Evolutionary conservation across 2,797 vertebrate genomes (phyloP).

Genomic region (Cetoscarus ocellatus): DNA sequence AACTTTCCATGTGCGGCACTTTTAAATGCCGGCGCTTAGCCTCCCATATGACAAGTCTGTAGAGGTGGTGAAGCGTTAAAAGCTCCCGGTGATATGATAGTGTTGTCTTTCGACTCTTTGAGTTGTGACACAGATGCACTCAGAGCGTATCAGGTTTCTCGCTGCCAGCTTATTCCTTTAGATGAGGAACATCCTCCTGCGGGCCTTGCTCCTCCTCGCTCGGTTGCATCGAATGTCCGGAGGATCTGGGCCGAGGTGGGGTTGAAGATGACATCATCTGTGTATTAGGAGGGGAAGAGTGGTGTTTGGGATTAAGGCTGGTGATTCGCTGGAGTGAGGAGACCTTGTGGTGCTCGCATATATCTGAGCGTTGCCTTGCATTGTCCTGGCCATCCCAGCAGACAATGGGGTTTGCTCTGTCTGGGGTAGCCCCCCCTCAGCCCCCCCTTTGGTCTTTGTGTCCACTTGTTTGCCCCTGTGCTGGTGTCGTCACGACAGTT

Average conservation of each 20-base stretch:
- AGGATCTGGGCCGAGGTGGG: conserved; percentile 45
- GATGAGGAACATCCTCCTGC: conserved; percentile 57
- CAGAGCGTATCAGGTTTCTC: conserved; percentile 67
- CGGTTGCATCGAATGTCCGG: conserved; percentile 48
- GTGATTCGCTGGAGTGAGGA: conserved; percentile 74
- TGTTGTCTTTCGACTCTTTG: conserved; percentile 53
- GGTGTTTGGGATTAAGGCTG: conserved; percentile 72
- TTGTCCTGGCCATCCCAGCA: conserved; percentile 63
- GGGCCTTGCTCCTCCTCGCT: conserved; percentile 52
- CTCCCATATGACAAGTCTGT: conserved; percentile 40
- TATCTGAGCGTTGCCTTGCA: conserved; percentile 67
- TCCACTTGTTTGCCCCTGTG: conserved; percentile 64
- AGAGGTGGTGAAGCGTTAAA: conserved; percentile 35
- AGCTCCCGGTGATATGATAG: conserved; percentile 45
- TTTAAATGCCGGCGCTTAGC: conserved; percentile 15
- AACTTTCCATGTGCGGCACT: conserved; percentile 37
- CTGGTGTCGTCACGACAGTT: conserved; percentile 46
- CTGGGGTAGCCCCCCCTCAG: conserved; percentile 44
- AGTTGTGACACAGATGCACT: conserved; percentile 65
- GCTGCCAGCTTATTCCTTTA: conserved; percentile 55
- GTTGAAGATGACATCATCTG: conserved; percentile 76
- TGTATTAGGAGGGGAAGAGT: conserved; percentile 56
- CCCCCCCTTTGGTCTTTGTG: conserved; percentile 53
- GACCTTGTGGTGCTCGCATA: conserved; percentile 63
- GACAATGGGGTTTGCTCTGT: conserved; percentile 75